phyloP scores from a whole-genome alignment of 1,140 invertebrate genomes.

The Ladona fulva region DNA sequence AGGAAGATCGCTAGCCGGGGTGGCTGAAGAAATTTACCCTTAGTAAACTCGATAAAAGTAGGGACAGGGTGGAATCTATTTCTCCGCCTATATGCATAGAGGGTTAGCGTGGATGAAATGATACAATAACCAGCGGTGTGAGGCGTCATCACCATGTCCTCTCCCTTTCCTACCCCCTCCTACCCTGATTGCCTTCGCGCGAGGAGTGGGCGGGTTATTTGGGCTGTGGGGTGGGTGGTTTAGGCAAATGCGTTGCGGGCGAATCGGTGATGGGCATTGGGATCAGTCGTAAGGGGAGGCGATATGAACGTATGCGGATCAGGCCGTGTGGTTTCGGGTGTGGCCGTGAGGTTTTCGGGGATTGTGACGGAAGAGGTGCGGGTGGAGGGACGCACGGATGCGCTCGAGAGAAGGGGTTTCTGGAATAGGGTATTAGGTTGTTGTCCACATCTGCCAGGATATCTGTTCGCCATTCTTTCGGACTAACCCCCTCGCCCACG shows the following conservation, averaged over 20 bases:
- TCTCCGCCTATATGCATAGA: no score
- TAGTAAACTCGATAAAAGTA: no score
- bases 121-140: no score
- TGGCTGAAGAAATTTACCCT: no score
- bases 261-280: not conserved
- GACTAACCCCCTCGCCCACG: not conserved
- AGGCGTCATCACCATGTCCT: no score
- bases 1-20: no score
- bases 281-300: not conserved
- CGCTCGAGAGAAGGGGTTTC: not conserved
- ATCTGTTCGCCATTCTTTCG: not conserved
- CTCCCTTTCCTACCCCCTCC: no score
- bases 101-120: no score
- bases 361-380: not conserved
- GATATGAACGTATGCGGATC: constrained; percentile 4
- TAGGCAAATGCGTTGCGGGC: not conserved
- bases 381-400: not conserved
- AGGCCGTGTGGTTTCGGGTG: not conserved
- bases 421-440: not conserved
- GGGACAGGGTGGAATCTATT: no score
- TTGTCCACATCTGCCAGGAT: constrained; percentile 8
- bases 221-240: no score
- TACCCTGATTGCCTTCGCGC: no score
- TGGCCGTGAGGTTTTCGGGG: not conserved
- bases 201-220: no score